A percentile compares a stretch with the other conserved stretches of the same genome.
Evolutionary conservation across 2,113 vertebrate genomes (phyloP).

Genomic region (Microtus pennsylvanicus): DNA sequence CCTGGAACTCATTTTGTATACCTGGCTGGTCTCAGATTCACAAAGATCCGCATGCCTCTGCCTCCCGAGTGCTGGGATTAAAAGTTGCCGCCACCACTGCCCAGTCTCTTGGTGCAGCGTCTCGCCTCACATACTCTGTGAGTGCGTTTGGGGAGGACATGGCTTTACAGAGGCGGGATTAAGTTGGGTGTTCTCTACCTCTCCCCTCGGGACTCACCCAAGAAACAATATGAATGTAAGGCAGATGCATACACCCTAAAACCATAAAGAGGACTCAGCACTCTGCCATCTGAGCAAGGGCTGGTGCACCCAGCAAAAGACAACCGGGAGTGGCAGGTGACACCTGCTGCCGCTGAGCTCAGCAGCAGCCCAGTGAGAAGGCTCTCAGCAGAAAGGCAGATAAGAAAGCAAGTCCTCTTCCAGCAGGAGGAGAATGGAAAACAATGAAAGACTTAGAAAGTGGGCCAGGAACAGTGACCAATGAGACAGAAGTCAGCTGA

Average conservation of each 20-base stretch:
- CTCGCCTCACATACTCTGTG: not conserved
- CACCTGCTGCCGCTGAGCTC: not conserved
- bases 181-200: not conserved
- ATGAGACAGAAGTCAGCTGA: not conserved
- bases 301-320: not conserved
- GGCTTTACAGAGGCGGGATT: not conserved
- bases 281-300: not conserved
- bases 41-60: not conserved
- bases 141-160: not conserved
- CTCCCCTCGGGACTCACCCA: slow-evolving; percentile 1
- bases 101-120: not conserved
- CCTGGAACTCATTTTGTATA: not conserved
- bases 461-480: not conserved
- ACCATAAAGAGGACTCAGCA: not conserved
- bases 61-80: not conserved
- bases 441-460: not conserved
- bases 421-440: not conserved
- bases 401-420: not conserved
- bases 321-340: not conserved
- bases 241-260: not conserved
- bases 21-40: not conserved
- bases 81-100: not conserved
- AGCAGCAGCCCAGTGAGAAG: not conserved
- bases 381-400: not conserved
- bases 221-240: not conserved